Evolutionary conservation across 2,797 vertebrate species (phyloP).

Genomic region (Ctenosaura bakeri): DNA sequence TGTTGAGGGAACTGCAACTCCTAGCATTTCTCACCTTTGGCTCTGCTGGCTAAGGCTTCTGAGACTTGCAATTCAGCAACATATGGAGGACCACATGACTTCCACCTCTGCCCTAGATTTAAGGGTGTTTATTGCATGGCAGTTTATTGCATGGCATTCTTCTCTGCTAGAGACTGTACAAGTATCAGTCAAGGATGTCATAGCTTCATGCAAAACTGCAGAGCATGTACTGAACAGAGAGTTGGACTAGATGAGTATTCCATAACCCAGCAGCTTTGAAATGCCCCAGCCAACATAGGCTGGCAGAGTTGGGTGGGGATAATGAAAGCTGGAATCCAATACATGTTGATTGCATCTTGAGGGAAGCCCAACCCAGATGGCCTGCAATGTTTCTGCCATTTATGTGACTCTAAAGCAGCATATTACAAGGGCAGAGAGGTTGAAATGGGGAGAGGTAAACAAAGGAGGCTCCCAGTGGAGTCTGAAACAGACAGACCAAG

Average conservation of each 20-base stretch:
- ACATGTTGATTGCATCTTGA: not conserved
- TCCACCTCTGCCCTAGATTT: not conserved
- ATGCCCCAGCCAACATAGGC: not conserved
- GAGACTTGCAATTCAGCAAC: not conserved
- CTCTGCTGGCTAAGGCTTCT: no score
- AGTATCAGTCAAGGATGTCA: not conserved
- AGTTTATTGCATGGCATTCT: no score
- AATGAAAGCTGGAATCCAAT: not conserved
- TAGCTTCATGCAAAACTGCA: not conserved
- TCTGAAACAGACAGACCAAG: not conserved
- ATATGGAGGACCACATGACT: no score
- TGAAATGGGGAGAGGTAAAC: not conserved
- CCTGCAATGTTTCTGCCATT: not conserved
- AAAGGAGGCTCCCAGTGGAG: not conserved
- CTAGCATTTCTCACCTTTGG: no score
- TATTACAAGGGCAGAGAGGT: not conserved
- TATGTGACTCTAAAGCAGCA: not conserved
- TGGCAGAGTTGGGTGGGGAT: not conserved
- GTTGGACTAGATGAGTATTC: not conserved
- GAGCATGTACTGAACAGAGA: not conserved
- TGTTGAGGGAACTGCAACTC: no score
- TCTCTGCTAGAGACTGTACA: not conserved
- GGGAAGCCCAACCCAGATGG: not conserved
- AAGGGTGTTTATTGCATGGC: not conserved
- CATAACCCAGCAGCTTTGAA: not conserved